Conservation (phyloP, 2,797 vertebrate species). For the Squalus acanthias region DNA sequence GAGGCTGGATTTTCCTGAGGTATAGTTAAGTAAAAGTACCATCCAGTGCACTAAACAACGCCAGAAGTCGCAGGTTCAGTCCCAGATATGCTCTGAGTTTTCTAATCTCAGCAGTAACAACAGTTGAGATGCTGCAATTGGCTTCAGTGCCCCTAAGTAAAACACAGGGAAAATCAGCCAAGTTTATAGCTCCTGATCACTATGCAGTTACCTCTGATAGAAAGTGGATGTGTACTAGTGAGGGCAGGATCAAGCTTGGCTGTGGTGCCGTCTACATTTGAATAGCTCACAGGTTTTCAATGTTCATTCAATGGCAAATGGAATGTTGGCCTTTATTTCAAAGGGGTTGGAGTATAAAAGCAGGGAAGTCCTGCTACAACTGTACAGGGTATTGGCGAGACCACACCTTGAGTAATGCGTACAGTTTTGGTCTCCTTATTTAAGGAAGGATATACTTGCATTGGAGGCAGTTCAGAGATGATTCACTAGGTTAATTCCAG, state of each 20-base stretch:
- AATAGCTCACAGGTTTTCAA: not conserved
- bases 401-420: too few relatives aligned
- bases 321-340: too few relatives aligned
- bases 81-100: not conserved
- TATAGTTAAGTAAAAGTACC: not conserved
- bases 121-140: not conserved
- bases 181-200: not conserved
- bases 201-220: not conserved
- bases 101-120: not conserved
- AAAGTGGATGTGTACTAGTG: not conserved
- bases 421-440: too few relatives aligned
- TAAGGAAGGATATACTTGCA: too few relatives aligned
- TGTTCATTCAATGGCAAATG: not conserved
- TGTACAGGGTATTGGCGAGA: too few relatives aligned
- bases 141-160: not conserved
- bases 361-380: too few relatives aligned
- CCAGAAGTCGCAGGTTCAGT: not conserved
- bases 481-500: too few relatives aligned
- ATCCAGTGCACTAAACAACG: not conserved
- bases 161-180: not conserved
- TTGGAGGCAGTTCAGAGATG: too few relatives aligned
- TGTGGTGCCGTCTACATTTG: not conserved
- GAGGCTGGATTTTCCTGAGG: not conserved
- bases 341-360: too few relatives aligned
- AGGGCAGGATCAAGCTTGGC: not conserved